Conservation (phyloP, 2,797 vertebrate species). For the Phoxinus dragarum region DNA sequence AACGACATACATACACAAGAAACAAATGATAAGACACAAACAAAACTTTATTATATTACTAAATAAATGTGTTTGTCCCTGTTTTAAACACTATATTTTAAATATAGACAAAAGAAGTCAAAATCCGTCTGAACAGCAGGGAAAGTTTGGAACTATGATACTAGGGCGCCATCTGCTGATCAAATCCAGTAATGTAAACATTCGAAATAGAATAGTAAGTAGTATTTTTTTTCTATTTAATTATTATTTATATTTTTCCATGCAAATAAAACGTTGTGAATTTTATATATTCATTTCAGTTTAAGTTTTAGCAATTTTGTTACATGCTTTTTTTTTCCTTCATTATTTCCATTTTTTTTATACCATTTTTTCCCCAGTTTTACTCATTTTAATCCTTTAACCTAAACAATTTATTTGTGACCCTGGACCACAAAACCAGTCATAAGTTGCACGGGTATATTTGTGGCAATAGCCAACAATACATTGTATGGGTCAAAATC, state of each 20-base stretch:
- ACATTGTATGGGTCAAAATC: too few species aligned
- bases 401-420: background rate
- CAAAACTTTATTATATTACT: background rate
- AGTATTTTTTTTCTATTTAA: background rate
- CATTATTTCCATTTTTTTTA: background rate
- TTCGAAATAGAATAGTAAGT: background rate
- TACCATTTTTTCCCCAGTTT: too few species aligned
- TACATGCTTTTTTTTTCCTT: background rate
- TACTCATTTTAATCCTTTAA: too few species aligned
- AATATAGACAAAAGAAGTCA: background rate
- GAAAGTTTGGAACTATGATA: constrained; percentile 55
- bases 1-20: background rate
- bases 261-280: background rate
- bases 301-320: background rate
- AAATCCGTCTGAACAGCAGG: background rate
- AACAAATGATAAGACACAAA: background rate
- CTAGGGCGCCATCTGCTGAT: constrained; percentile 77
- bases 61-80: background rate
- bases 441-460: too few species aligned
- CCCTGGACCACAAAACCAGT: too few species aligned
- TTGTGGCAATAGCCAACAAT: too few species aligned
- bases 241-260: background rate
- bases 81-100: background rate
- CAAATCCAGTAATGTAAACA: constrained; percentile 11
- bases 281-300: background rate